phyloP scores from a whole-genome alignment of 2,113 vertebrate species.

The Pristiophorus japonicus region DNA sequence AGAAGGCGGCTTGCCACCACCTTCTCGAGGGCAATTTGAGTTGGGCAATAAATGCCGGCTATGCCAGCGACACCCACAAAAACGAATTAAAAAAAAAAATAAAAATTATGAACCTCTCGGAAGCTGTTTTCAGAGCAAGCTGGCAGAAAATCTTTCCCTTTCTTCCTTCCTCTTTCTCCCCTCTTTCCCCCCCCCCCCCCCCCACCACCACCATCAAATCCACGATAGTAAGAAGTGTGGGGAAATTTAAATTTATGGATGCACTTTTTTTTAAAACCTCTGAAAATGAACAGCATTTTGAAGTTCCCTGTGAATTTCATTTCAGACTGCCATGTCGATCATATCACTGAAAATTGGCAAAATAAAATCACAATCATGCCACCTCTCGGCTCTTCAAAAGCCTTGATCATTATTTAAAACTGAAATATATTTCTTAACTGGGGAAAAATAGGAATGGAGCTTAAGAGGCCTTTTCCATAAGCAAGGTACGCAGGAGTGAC shows the following conservation, averaged over 20 bases:
- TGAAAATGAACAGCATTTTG: background rate
- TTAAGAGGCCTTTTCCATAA: background rate
- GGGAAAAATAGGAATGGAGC: too few relatives aligned
- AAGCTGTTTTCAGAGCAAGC: background rate
- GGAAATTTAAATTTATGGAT: background rate
- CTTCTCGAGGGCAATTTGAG: too few relatives aligned
- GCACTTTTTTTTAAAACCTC: background rate
- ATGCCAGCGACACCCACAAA: too few relatives aligned
- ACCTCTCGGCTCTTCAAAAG: background rate
- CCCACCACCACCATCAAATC: background rate
- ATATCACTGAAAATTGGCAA: background rate
- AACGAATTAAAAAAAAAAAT: too few relatives aligned
- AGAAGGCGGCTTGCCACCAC: too few relatives aligned
- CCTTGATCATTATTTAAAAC: background rate
- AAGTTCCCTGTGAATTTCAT: background rate
- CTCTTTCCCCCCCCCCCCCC: too few relatives aligned
- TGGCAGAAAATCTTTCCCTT: background rate
- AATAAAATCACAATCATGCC: background rate
- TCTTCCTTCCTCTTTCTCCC: background rate
- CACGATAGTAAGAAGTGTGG: background rate
- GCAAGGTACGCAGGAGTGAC: background rate
- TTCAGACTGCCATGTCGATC: background rate
- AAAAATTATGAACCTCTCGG: background rate
- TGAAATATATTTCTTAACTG: background rate
- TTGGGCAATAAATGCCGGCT: too few relatives aligned